phyloP scores from a whole-genome alignment of 2,888 invertebrate species.

The Apamea crenata region DNA sequence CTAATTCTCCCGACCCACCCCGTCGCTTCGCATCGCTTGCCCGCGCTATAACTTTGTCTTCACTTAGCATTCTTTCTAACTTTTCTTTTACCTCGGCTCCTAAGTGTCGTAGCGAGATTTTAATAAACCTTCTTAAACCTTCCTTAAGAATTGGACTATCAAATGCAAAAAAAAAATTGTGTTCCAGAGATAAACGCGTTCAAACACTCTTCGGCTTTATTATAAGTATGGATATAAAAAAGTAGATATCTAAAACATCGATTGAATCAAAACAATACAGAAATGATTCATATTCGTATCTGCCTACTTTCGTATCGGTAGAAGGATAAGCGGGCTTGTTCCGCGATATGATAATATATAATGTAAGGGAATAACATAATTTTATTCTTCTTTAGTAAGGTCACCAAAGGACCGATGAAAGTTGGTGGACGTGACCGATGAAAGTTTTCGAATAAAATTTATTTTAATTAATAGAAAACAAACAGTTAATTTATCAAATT shows the following conservation, averaged over 20 bases:
- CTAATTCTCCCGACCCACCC: background rate
- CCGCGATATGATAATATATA: constrained; percentile 2
- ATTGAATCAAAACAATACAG: constrained; percentile 38
- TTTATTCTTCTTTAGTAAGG: background rate
- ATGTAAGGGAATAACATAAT: constrained; percentile 7
- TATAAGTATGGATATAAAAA: background rate
- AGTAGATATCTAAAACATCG: background rate
- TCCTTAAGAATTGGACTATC: background rate
- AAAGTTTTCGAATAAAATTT: too few species aligned
- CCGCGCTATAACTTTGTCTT: background rate
- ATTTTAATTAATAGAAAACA: too few species aligned
- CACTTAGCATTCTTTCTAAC: background rate
- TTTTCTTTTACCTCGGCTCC: background rate
- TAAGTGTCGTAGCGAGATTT: background rate
- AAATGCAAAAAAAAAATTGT: background rate
- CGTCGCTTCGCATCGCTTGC: background rate
- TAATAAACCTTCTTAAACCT: background rate
- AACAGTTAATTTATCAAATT: too few species aligned
- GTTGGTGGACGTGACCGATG: too few species aligned
- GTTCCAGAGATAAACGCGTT: background rate
- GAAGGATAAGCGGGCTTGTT: constrained; percentile 21
- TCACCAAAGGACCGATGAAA: too few species aligned
- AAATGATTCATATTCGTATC: constrained; percentile 30
- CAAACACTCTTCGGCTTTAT: background rate
- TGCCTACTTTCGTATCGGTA: constrained; percentile 38